Evolutionary conservation across 1,140 invertebrate genomes (phyloP), one percentile per base, ranked within the genome.

Genomic region (Formica selysi): DNA sequence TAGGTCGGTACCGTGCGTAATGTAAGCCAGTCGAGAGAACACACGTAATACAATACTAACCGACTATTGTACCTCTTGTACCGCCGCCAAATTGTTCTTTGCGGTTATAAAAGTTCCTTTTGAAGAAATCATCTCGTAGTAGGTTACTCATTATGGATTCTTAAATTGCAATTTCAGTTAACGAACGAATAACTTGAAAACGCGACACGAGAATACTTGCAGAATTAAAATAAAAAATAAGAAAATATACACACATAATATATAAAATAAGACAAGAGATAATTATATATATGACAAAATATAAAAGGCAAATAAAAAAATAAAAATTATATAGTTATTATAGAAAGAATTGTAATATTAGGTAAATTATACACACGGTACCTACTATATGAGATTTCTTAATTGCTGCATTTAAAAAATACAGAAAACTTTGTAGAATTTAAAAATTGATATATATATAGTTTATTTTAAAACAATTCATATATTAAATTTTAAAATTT

Each of bases 41-140:
- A 16, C 16, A 88, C 88, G 89, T 91, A 91, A 91, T 88, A 89
- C 89, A 91, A 91, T 89, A 91, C 88, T 88, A 67, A 85, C 71
- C 81, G 74, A 87, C 73, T 83, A 88, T 86, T 85, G 83, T 88
- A 73, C 83, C 80, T 90, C 89, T 93, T 93, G 91, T 91, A 84
- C 73, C 78, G 70, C 62, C 76, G 88, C 89, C 90, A 92, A 91
- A 91, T 84, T 73, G 73, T 68, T 86, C 67, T 89, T 87, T 70
- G 73, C 65, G 44, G 22, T 79, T 76, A 62, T 70, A 88, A 76
- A 78, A 86, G 64, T 76, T 87, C 29, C 68, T 70, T 86, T 74
- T 41, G 13, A 67, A 54, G 29, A 51, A 83, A 74, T 10, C 4
- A 13, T 38, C 48, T 38, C 70, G 48, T 32, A 61, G 22, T 26